Conservation (phyloP, 2,113 vertebrate species). For the Mustela lutreola region DNA sequence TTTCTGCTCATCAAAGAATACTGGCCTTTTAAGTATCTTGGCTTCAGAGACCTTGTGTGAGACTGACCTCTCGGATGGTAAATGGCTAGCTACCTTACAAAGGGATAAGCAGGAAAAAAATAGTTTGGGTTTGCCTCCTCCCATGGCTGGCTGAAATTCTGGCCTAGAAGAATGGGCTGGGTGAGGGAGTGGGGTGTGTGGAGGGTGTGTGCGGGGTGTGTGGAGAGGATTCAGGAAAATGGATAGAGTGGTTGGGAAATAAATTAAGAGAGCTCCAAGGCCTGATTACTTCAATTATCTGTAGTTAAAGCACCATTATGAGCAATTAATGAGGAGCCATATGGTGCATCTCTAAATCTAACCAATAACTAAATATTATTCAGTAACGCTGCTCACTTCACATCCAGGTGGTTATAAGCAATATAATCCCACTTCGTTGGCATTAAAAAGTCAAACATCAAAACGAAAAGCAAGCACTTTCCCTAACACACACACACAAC, state of each 20-base stretch:
- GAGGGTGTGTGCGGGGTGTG: too few relatives aligned
- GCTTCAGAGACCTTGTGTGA: neutral
- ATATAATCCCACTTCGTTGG: neutral
- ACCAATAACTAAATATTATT: constrained; percentile 22
- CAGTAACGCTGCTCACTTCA: neutral
- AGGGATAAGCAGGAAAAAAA: neutral
- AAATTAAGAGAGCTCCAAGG: constrained; percentile 27
- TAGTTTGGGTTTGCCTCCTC: neutral
- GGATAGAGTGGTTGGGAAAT: neutral
- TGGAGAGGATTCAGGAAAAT: neutral
- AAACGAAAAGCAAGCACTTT: neutral
- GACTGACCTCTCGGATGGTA: neutral
- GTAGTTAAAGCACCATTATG: constrained; percentile 64
- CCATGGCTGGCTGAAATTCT: neutral
- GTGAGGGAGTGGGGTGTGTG: neutral
- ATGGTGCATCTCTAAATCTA: constrained; percentile 55
- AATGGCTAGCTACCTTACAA: neutral
- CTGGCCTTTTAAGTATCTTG: neutral
- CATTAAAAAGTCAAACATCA: neutral
- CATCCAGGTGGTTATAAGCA: constrained; percentile 10
- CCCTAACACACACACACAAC: neutral
- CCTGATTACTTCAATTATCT: constrained; percentile 67
- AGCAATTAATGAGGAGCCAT: constrained; percentile 74
- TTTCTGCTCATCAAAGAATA: neutral
- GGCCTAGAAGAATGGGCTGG: neutral